These are phyloP conservation scores for Caenorhabditis becei DNA, from an alignment of 2,888 invertebrate genomes.

Conservation along the genomic window DNA sequence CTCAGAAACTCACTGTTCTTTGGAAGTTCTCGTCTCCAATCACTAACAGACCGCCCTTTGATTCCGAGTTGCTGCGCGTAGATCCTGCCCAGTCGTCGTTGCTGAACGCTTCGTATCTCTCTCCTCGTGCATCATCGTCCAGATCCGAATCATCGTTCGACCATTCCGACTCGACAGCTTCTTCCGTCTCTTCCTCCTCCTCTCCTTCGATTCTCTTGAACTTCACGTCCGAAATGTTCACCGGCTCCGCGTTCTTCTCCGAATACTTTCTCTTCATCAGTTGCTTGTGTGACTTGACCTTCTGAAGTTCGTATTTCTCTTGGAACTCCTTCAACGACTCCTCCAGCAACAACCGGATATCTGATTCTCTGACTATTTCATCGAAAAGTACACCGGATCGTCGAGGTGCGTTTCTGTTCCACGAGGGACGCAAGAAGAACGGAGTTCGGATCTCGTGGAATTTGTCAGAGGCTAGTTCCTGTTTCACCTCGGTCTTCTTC, in stretches of 20 bases:
- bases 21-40: conserved; percentile 42
- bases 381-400: conserved; percentile 35
- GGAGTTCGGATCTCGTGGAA: conserved; percentile 55
- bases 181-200: background rate
- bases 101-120: background rate
- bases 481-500: conserved; percentile 38
- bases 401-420: conserved; percentile 35
- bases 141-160: conserved; percentile 27
- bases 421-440: conserved; percentile 32
- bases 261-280: conserved; percentile 43
- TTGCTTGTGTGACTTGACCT: conserved; percentile 41
- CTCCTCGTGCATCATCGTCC: conserved; percentile 7
- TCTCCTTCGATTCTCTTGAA: conserved; percentile 15
- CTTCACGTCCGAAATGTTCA: conserved; percentile 8
- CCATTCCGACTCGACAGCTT: conserved; percentile 24
- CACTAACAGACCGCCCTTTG: background rate
- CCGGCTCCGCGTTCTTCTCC: conserved; percentile 28
- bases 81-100: conserved; percentile 13
- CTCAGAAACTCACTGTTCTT: conserved; percentile 31
- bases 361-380: conserved; percentile 41
- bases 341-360: conserved; percentile 26
- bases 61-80: conserved; percentile 22
- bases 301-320: conserved; percentile 32
- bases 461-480: conserved; percentile 27
- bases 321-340: conserved; percentile 44